Percentiles rank a stretch among this genome's conserved stretches.
Conservation (phyloP, 2,113 vertebrate genomes). For the Mobula hypostoma region DNA sequence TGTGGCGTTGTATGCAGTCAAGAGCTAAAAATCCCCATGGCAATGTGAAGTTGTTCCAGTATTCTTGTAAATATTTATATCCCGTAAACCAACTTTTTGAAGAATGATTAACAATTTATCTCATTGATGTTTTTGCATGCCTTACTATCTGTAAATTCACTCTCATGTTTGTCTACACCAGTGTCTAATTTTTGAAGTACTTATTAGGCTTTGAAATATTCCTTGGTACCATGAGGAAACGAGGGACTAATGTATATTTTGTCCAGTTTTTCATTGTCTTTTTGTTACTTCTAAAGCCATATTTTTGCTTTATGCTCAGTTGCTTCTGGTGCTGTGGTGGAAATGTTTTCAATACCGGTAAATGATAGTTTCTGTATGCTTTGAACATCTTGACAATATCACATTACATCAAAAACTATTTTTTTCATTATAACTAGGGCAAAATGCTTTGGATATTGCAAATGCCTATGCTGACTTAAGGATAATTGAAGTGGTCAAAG, state of each 20-base stretch:
- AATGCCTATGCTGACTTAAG: constrained; percentile 61
- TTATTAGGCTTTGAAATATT: neutral
- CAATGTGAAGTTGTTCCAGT: neutral
- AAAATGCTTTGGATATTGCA: constrained; percentile 71
- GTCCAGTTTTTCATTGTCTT: neutral
- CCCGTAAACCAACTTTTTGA: neutral
- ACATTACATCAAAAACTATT: neutral
- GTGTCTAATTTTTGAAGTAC: neutral
- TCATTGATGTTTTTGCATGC: neutral
- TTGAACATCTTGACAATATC: neutral
- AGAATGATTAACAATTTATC: neutral
- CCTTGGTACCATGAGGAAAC: neutral
- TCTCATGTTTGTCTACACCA: neutral
- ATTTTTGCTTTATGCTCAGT: neutral
- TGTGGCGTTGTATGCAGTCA: neutral
- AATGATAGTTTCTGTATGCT: neutral
- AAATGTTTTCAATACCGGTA: neutral
- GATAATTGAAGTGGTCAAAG: constrained; percentile 67
- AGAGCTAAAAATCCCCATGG: neutral
- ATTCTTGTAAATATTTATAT: neutral
- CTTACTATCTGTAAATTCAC: neutral
- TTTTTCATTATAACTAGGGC: constrained; percentile 53
- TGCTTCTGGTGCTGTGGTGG: neutral
- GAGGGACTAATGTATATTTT: neutral
- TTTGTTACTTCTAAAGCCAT: neutral